These are phyloP conservation scores for Thymelicus sylvestris DNA, from an alignment of 2,888 invertebrate genomes.

Conservation along the genomic window DNA sequence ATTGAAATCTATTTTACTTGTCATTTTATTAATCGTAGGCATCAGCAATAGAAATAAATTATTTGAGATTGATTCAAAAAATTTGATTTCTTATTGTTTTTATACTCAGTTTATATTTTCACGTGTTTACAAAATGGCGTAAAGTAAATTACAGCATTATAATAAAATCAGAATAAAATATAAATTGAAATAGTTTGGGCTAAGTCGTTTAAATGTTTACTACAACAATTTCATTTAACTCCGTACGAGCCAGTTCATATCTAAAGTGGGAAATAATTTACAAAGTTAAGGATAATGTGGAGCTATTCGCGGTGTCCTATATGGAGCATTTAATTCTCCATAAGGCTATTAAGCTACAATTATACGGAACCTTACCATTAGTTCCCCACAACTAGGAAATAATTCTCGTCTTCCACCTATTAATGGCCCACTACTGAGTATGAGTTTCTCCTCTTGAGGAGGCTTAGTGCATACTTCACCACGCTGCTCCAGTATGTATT, in stretches of 20 bases:
- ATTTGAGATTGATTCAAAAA: no score
- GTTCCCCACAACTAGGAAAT: slow-evolving; percentile 10
- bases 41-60: no score
- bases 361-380: slow-evolving; percentile 20
- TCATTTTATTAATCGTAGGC: no score
- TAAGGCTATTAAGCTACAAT: slow-evolving; percentile 29
- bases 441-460: no score
- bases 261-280: slow-evolving; percentile 35
- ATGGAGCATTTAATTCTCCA: slow-evolving; percentile 28
- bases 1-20: no score
- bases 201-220: neutral
- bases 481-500: no score
- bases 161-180: neutral
- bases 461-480: no score
- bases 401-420: neutral
- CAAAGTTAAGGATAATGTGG: slow-evolving; percentile 34
- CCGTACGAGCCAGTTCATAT: slow-evolving; percentile 26
- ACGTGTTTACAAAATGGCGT: no score
- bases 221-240: slow-evolving; percentile 4
- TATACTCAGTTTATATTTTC: no score
- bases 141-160: no score
- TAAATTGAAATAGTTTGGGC: neutral
- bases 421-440: no score
- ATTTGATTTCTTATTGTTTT: no score
- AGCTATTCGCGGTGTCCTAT: slow-evolving; percentile 29